A percentile compares a stretch with the other conserved stretches of the same genome.
phyloP scores from a whole-genome alignment of 1,140 invertebrate genomes.

The Pseudomyrmex cubaensis region DNA sequence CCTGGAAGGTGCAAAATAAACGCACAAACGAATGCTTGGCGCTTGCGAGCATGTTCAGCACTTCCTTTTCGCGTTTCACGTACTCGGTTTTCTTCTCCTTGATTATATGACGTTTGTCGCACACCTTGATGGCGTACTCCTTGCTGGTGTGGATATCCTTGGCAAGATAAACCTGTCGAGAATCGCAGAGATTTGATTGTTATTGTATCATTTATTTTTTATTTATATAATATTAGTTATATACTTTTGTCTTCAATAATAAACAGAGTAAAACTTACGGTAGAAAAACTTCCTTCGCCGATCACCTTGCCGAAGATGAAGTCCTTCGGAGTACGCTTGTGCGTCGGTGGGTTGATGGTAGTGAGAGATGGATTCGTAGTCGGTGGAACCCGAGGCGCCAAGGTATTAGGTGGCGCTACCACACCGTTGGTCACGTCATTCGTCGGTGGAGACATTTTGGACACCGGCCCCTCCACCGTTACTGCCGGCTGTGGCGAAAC shows the following conservation, averaged over 20 bases:
- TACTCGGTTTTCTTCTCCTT: constrained; percentile 97
- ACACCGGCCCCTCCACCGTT: constrained; percentile 84
- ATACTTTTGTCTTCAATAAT: not conserved
- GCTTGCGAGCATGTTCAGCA: constrained; percentile 91
- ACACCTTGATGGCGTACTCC: constrained; percentile 99
- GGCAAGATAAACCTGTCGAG: constrained; percentile 92
- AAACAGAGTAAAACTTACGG: constrained; percentile 86
- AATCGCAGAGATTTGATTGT: not conserved
- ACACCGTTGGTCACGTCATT: constrained; percentile 83
- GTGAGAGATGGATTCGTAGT: constrained; percentile 75
- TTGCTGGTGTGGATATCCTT: constrained; percentile 95
- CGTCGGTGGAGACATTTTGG: constrained; percentile 84
- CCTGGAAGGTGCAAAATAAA: constrained; percentile 98
- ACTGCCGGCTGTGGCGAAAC: constrained; percentile 84
- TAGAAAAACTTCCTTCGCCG: constrained; percentile 98
- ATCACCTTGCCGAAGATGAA: constrained; percentile 98
- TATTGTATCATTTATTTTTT: not conserved
- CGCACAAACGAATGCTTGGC: constrained; percentile 94
- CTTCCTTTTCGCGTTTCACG: constrained; percentile 96
- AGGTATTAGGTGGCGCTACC: constrained; percentile 74
- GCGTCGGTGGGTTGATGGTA: constrained; percentile 84
- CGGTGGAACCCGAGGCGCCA: constrained; percentile 77
- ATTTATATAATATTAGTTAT: not conserved
- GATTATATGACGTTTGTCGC: constrained; percentile 96
- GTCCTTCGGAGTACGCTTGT: constrained; percentile 92